A percentile compares a stretch with the other conserved stretches of the same genome.
These are phyloP conservation scores for Rana temporaria DNA, from an alignment of 2,113 vertebrate species.

Conservation along the genomic window DNA sequence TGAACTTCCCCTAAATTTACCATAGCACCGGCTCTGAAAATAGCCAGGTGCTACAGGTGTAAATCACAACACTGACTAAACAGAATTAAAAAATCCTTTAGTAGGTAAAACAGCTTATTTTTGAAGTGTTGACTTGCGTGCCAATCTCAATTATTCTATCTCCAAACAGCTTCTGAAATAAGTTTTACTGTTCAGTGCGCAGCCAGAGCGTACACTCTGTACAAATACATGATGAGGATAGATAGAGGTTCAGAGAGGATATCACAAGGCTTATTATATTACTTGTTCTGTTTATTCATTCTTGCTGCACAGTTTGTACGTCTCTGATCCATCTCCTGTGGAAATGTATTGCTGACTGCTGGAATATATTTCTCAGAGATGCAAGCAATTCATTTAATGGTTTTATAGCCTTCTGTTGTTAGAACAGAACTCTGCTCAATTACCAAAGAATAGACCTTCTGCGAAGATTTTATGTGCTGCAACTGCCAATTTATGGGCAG, in stretches of 20 bases:
- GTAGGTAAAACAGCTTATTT: no score
- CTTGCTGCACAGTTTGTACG: conserved; percentile 37
- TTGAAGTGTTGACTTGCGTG: no score
- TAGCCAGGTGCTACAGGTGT: no score
- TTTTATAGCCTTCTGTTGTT: conserved; percentile 49
- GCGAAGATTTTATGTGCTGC: conserved; percentile 22
- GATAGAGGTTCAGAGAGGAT: conserved; percentile 21
- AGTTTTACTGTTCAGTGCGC: conserved; percentile 6
- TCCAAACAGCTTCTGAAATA: not conserved
- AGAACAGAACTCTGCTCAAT: conserved; percentile 46
- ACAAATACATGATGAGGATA: conserved; percentile 38
- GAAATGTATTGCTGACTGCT: conserved; percentile 36
- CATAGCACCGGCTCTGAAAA: no score
- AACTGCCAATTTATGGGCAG: conserved; percentile 43
- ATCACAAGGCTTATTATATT: conserved; percentile 39
- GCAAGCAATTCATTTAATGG: conserved; percentile 44
- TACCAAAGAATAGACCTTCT: conserved; percentile 48
- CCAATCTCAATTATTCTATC: no score
- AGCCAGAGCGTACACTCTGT: not conserved
- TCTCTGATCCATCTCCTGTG: conserved; percentile 42
- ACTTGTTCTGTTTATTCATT: conserved; percentile 41
- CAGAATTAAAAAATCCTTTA: no score
- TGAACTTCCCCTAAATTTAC: no score
- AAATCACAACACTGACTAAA: no score
- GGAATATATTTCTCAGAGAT: conserved; percentile 44